phyloP scores from a whole-genome alignment of 64 coral and sea anemone genomes.

The Porites lutea region DNA sequence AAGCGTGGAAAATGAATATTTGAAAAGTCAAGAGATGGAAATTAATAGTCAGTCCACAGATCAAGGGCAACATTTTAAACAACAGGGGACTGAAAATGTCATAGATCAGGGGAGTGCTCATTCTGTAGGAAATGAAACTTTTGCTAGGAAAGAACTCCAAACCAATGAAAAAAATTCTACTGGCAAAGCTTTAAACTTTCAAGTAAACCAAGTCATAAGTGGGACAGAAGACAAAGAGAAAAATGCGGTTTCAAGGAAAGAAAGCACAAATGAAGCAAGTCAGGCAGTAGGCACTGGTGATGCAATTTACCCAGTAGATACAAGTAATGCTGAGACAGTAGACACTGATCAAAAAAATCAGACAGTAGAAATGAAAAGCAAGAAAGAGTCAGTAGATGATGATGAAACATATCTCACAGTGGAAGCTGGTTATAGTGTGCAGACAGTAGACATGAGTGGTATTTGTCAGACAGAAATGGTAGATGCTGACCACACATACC shows the following conservation, averaged over 20 bases:
- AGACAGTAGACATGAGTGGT: not conserved
- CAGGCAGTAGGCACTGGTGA: not conserved
- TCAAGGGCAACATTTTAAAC: not conserved
- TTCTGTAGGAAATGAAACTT: not conserved
- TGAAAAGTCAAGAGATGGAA: not conserved
- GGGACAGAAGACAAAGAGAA: not conserved
- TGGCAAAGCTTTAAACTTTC: not conserved
- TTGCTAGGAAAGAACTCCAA: not conserved
- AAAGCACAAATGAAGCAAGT: not conserved
- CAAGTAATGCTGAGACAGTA: not conserved
- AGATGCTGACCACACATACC: not conserved
- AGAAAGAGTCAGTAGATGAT: not conserved
- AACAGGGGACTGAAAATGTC: not conserved
- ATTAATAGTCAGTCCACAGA: not conserved
- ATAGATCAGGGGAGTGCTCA: not conserved
- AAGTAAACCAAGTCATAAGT: not conserved
- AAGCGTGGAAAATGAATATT: slow-evolving; percentile 26
- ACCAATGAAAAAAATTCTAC: not conserved
- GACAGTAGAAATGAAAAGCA: not conserved
- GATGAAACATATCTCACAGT: not conserved
- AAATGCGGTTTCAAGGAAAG: not conserved
- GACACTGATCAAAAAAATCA: not conserved
- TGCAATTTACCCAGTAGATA: not conserved
- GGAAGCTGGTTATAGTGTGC: not conserved
- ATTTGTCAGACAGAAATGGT: not conserved